Base-by-base conservation (phyloP, 2,888 invertebrate species). In the Chesias legatella region DNA sequence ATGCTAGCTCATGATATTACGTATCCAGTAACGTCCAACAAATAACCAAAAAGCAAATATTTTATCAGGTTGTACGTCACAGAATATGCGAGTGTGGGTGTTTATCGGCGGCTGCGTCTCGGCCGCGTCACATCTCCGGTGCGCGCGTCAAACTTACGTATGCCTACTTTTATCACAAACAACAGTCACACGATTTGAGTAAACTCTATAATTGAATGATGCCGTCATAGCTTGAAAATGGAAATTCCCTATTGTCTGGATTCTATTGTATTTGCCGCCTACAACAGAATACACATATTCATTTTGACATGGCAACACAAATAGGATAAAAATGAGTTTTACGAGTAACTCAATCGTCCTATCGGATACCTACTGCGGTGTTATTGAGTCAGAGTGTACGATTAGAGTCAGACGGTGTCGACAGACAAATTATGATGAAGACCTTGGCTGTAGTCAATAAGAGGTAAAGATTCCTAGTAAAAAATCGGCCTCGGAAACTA, bases 81-180 rank as follows among this genome's bases (percentile, higher is more conserved):
- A 54, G 57, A 51, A 70, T 73, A 73, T 78, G 57, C 63, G 72
- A 78, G 76, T 79, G 81, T 79, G 69, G 72, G 74, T 66, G 69
- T 72, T 56, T 71, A 72, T 67, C 71, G 59, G 69, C 71, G 70
- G 62, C 56, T 56, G 71, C 66, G 68, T 60, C 58, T 62, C 56
- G 48, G 48, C 46, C 56, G 53, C 76, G 71, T 73, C 72, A 72
- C 61, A 41, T 41, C 38, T 46, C 42, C 52, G 59, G 60, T 59
- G 59, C 55, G 56, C 52, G 54, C 68, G 70, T 72, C 66, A 71
- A 67, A 58, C 56, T 66, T 67, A 62, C 66, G 63, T 63, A 70
- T 66, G 49, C 56, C 56, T 46, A 49, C 47, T 54, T 62, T 63
- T 52, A 45, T 57, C 55, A 53, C 48, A 59, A 58, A 48, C 51